A percentile compares a stretch with the other conserved stretches of the same genome.
Evolutionary conservation across 1,140 invertebrate species (phyloP).

Genomic region (Ectropis grisescens): DNA sequence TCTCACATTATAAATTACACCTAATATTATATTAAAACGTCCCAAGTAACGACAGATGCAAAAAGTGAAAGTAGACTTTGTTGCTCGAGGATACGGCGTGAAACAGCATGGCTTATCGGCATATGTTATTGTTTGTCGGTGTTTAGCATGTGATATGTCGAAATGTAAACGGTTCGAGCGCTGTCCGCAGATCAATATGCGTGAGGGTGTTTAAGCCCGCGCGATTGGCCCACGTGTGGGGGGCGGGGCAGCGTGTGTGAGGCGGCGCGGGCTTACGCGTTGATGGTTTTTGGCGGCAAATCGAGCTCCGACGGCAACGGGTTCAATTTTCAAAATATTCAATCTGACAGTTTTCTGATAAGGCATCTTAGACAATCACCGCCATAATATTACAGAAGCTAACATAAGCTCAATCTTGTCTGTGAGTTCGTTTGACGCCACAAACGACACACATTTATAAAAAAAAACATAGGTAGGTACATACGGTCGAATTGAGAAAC

Average conservation of each 20-base stretch:
- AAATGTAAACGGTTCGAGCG: slow-evolving; percentile 63
- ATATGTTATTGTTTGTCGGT: slow-evolving; percentile 65
- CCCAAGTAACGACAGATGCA: slow-evolving; percentile 11
- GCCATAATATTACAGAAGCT: too few relatives aligned
- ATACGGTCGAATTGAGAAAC: too few relatives aligned
- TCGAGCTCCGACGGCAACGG: too few relatives aligned
- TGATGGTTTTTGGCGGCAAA: slow-evolving; percentile 61
- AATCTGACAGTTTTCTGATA: slow-evolving; percentile 15
- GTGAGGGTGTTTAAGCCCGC: slow-evolving; percentile 52
- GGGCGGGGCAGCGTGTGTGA: slow-evolving; percentile 58
- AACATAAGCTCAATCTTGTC: too few relatives aligned
- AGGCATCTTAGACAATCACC: too few relatives aligned
- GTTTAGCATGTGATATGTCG: slow-evolving; percentile 68
- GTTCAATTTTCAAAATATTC: slow-evolving; percentile 7
- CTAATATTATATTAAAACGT: slow-evolving; percentile 10
- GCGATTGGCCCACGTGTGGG: slow-evolving; percentile 54
- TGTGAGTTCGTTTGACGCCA: too few relatives aligned
- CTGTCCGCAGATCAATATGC: slow-evolving; percentile 67
- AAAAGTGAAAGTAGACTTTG: slow-evolving; percentile 20
- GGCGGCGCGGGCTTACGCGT: slow-evolving; percentile 38
- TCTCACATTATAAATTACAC: slow-evolving; percentile 44
- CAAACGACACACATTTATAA: too few relatives aligned
- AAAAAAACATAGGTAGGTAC: too few relatives aligned
- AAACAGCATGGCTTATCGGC: too few relatives aligned
- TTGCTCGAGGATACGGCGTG: too few relatives aligned